Evolutionary conservation across 1,140 invertebrate genomes (phyloP).

Genomic region (Myzus persicae): DNA sequence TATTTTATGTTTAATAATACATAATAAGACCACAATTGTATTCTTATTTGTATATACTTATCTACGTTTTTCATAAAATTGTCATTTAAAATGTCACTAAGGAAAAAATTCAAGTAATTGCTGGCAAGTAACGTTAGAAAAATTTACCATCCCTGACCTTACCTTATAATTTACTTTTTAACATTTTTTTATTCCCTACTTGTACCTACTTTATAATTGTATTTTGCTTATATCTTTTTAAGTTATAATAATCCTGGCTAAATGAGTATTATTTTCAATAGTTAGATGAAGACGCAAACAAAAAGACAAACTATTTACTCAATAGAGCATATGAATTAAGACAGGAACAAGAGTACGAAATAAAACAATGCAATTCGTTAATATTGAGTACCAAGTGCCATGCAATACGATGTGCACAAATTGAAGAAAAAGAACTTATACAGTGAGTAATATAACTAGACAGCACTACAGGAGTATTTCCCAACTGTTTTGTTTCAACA

Average conservation of each 20-base stretch:
- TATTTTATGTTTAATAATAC: too few relatives aligned
- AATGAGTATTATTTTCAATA: constrained; percentile 58
- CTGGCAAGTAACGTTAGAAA: too few relatives aligned
- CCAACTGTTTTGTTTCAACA: neutral
- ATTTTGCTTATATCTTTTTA: neutral
- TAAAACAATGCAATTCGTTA: constrained; percentile 73
- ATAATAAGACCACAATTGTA: too few relatives aligned
- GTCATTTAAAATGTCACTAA: too few relatives aligned
- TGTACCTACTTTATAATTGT: neutral
- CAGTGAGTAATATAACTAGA: constrained; percentile 63
- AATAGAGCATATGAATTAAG: constrained; percentile 66
- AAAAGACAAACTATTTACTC: constrained; percentile 64
- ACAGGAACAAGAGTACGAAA: constrained; percentile 73
- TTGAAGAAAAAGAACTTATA: constrained; percentile 68
- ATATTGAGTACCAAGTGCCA: constrained; percentile 77
- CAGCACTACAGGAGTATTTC: neutral
- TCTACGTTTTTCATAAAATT: too few relatives aligned
- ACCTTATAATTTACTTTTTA: too few relatives aligned
- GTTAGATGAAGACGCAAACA: constrained; percentile 64
- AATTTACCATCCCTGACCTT: too few relatives aligned
- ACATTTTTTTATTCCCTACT: too few relatives aligned
- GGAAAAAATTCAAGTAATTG: too few relatives aligned
- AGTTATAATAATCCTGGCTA: neutral
- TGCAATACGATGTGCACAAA: constrained; percentile 77
- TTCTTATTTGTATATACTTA: too few relatives aligned